Evolutionary conservation across 2,113 vertebrate species (phyloP), one percentile per base, ranked within the genome.

Genomic region (Piaya cayana): DNA sequence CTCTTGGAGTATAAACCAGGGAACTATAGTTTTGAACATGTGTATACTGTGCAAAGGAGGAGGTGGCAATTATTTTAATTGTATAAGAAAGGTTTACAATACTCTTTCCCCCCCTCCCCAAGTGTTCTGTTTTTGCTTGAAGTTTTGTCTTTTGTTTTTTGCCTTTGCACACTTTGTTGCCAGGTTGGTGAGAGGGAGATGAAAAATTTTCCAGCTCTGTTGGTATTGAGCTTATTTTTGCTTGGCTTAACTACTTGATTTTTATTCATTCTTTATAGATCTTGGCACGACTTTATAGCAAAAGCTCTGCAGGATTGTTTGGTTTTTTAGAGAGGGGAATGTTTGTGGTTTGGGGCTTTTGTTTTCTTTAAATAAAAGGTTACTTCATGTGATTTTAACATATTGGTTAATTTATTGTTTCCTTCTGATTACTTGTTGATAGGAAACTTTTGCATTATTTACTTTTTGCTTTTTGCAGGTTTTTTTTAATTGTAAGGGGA

Each of bases 101-200:
- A 12, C 3, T 72, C 5, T 50, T 39, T 12, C 5, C 7, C 2
- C 3, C 11, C 3, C 6, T 6, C 2, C 4, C 11, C 3, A 4
- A 6, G 20, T 42, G 23, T n/a, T 71, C 32, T 58, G 21, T 14
- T 88, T 76, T 82, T 63, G 15, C 47, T 32, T 70, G 39, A 82
- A 37, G 7, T 49, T 70, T 52, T 89, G 55, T 62, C 19, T 58
- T 15, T 8, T 11, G 19, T 49, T 49, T 88, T 71, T 80, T 93
- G 64, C 37, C 18, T 56, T 95, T 84, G 47, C 11, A 11, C 4
- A 15, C 16, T 64, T 92, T 18, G 22, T 43, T 88, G 59, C 23
- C 52, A 81, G 11, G 30, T 67, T 77, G 27, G 53, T 87, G 56
- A 79, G 55, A 59, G 63, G 30, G 45, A 65, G 25, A 29, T 75